Percentiles rank a stretch among this genome's conserved stretches.
phyloP scores from a whole-genome alignment of 37 sponge, comb jelly and placozoan species.

The Beroe ovata region DNA sequence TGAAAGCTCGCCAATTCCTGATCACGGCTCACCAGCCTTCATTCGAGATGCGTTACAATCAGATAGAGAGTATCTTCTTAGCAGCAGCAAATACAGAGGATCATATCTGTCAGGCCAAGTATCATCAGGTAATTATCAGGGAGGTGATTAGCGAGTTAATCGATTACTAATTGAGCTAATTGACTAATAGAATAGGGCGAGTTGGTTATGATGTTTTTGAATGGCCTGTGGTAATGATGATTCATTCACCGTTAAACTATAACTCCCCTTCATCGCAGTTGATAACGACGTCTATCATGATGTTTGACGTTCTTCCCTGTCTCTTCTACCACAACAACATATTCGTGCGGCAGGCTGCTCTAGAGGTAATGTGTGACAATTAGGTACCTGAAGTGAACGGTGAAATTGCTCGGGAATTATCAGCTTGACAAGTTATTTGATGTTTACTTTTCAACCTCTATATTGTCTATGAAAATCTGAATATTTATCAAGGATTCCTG shows the following conservation, averaged over 20 bases:
- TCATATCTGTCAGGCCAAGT: slow-evolving; percentile 64
- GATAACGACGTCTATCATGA: slow-evolving; percentile 55
- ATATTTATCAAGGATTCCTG: no score
- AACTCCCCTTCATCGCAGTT: background rate
- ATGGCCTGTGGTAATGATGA: background rate
- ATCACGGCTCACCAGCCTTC: slow-evolving; percentile 87
- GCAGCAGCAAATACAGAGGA: slow-evolving; percentile 69
- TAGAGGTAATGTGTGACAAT: slow-evolving; percentile 68
- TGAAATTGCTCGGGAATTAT: no score
- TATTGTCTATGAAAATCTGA: no score
- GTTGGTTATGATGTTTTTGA: no score
- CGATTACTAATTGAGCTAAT: no score
- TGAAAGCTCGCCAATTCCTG: slow-evolving; percentile 83
- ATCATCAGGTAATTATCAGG: slow-evolving; percentile 32
- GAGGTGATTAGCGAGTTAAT: no score
- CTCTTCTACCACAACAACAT: slow-evolving; percentile 92
- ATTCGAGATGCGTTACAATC: slow-evolving; percentile 86
- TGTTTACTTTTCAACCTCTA: background rate
- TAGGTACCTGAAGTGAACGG: background rate
- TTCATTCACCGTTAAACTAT: slow-evolving; percentile 76
- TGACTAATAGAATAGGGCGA: no score
- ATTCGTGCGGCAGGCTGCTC: slow-evolving; percentile 79
- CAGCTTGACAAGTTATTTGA: no score
- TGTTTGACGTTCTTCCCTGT: slow-evolving; percentile 93
- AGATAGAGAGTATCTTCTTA: slow-evolving; percentile 93